A percentile compares a stretch with the other conserved stretches of the same genome.
Conservation (phyloP, 1,140 invertebrate genomes). For the Hestina assimilis region DNA sequence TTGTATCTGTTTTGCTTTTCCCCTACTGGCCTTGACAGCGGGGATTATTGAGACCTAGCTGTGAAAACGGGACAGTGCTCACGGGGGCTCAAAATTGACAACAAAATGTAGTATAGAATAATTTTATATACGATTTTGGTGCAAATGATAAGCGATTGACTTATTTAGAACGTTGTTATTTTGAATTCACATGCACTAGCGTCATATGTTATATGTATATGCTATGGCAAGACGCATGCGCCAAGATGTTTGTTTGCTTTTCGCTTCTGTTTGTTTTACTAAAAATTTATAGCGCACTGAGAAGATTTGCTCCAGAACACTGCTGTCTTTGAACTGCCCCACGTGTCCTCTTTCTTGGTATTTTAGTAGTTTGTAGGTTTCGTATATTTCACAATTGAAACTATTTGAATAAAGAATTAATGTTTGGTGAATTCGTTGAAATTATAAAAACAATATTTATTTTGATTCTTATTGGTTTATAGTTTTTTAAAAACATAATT, state of each 20-base stretch:
- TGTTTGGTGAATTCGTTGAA: too few species aligned
- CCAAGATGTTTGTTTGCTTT: constrained; percentile 49
- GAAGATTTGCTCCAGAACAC: constrained; percentile 35
- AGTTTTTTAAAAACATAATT: too few species aligned
- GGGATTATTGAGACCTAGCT: too few species aligned
- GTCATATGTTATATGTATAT: constrained; percentile 5
- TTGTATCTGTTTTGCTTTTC: too few species aligned
- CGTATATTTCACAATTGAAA: constrained; percentile 9
- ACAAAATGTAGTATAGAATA: too few species aligned
- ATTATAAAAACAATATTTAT: too few species aligned
- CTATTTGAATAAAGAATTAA: too few species aligned
- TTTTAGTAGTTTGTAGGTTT: constrained; percentile 18
- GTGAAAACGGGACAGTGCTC: too few species aligned
- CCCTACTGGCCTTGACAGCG: too few species aligned
- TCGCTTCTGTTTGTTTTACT: constrained; percentile 59
- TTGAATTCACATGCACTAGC: background rate
- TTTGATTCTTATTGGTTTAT: too few species aligned
- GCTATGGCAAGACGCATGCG: constrained; percentile 31
- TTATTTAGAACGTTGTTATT: background rate
- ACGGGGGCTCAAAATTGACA: too few species aligned
- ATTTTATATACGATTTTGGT: too few species aligned
- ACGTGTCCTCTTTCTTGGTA: constrained; percentile 28
- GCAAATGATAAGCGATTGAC: background rate
- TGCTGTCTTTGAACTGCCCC: constrained; percentile 37
- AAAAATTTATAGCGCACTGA: constrained; percentile 62